Conservation (phyloP, 35 echinoderm and acorn worm species). For the Eucidaris tribuloides region DNA sequence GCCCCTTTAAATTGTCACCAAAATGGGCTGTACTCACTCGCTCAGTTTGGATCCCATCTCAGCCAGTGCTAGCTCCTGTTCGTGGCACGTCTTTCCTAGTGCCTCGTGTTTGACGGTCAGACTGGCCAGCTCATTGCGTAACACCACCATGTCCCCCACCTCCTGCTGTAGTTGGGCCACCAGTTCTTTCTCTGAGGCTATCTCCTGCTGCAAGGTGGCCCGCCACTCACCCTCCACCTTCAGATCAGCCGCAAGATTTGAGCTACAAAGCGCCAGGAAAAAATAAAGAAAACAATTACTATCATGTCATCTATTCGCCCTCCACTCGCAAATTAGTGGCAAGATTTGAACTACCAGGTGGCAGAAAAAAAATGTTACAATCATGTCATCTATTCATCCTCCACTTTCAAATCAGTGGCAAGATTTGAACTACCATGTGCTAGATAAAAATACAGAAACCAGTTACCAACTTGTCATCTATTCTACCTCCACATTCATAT, state of each 20-base stretch:
- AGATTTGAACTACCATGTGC: conserved; percentile 53
- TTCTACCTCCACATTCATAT: too few relatives aligned
- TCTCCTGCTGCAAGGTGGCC: conserved; percentile 62
- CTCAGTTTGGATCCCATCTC: conserved; percentile 98
- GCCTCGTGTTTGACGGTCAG: conserved; percentile 52
- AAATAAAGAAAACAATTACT: too few relatives aligned
- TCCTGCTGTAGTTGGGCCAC: conserved; percentile 68
- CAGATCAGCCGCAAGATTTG: conserved; percentile 81
- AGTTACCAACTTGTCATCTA: too few relatives aligned
- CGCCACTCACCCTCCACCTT: conserved; percentile 96
- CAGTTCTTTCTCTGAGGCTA: conserved; percentile 54
- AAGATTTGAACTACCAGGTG: too few relatives aligned
- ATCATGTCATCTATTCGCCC: too few relatives aligned
- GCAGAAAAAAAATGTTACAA: too few relatives aligned
- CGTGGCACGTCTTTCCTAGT: conserved; percentile 67
- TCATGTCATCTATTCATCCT: too few relatives aligned
- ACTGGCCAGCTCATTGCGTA: conserved; percentile 46
- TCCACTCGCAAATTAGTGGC: too few relatives aligned
- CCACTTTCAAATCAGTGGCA: conserved; percentile 91
- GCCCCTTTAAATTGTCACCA: too few relatives aligned
- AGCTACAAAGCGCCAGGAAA: conserved; percentile 25
- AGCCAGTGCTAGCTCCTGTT: conserved; percentile 73
- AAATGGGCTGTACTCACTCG: too few relatives aligned
- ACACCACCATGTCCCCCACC: conserved; percentile 36
- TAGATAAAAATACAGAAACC: too few relatives aligned